Evolutionary conservation across 1,140 invertebrate genomes (phyloP).

Genomic region (Sitobion miscanthi): DNA sequence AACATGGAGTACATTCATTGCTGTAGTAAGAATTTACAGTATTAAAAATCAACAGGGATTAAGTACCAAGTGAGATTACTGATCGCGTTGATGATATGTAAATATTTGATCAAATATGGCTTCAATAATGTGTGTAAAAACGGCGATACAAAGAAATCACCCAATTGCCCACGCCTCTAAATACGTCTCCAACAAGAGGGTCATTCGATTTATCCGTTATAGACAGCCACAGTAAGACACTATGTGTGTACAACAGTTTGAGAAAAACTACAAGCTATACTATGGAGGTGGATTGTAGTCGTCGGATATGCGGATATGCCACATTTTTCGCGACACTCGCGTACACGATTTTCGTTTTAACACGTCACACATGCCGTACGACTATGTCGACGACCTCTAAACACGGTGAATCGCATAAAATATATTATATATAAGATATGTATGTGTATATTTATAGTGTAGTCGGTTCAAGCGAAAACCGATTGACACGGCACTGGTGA

Average conservation of each 20-base stretch:
- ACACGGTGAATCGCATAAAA: neutral
- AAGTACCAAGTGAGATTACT: neutral
- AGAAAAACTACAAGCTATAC: neutral
- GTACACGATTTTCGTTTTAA: slow-evolving; percentile 51
- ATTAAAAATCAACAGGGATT: neutral
- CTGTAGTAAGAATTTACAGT: neutral
- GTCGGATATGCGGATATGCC: neutral
- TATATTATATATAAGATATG: neutral
- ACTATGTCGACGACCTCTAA: neutral
- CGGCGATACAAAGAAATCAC: neutral
- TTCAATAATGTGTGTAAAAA: neutral
- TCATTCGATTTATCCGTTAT: too few species aligned
- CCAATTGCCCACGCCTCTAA: neutral
- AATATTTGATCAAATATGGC: neutral
- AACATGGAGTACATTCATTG: neutral
- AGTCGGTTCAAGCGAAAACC: slow-evolving; percentile 28
- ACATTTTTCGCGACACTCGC: neutral
- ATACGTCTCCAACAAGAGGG: neutral
- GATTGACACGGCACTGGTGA: neutral
- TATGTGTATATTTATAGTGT: slow-evolving; percentile 14
- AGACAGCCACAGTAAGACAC: neutral
- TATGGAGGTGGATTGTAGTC: neutral
- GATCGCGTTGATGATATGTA: neutral
- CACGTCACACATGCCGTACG: neutral
- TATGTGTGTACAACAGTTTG: neutral